Conservation (phyloP, 2,113 vertebrate species). For the Lontra canadensis region DNA sequence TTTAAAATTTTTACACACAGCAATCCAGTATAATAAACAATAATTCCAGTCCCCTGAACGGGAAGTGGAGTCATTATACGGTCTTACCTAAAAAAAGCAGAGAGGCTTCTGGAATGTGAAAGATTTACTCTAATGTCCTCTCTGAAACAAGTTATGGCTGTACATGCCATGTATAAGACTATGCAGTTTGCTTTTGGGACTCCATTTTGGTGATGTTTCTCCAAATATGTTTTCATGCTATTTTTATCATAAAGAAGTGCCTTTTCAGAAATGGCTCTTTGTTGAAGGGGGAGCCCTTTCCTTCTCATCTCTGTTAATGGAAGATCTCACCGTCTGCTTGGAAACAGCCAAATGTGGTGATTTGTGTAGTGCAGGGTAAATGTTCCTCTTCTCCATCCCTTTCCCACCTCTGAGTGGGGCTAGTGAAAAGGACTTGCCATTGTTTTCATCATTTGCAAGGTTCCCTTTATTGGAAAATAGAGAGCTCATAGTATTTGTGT, state of each 20-base stretch:
- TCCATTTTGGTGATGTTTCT: constrained; percentile 34
- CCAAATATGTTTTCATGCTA: neutral
- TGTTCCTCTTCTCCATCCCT: neutral
- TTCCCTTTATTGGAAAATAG: constrained; percentile 65
- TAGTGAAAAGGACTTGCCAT: neutral
- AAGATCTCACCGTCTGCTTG: neutral
- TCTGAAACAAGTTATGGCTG: neutral
- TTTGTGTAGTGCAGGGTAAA: constrained; percentile 16
- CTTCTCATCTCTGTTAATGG: neutral
- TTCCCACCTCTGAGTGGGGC: neutral
- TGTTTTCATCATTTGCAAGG: constrained; percentile 47
- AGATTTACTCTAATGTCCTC: neutral
- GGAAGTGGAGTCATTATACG: neutral
- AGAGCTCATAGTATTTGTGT: constrained; percentile 71
- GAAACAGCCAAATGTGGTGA: constrained; percentile 2
- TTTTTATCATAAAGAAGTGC: neutral
- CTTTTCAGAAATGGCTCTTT: constrained; percentile 35
- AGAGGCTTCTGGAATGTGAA: neutral
- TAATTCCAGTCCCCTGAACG: constrained; percentile 1
- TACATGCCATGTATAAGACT: neutral
- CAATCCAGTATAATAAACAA: neutral
- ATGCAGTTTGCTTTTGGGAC: neutral
- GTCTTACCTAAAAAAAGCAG: neutral
- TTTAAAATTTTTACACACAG: constrained; percentile 18
- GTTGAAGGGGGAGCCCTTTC: neutral